phyloP scores from a whole-genome alignment of 2,113 vertebrate genomes.

The Coracopsis vasa region DNA sequence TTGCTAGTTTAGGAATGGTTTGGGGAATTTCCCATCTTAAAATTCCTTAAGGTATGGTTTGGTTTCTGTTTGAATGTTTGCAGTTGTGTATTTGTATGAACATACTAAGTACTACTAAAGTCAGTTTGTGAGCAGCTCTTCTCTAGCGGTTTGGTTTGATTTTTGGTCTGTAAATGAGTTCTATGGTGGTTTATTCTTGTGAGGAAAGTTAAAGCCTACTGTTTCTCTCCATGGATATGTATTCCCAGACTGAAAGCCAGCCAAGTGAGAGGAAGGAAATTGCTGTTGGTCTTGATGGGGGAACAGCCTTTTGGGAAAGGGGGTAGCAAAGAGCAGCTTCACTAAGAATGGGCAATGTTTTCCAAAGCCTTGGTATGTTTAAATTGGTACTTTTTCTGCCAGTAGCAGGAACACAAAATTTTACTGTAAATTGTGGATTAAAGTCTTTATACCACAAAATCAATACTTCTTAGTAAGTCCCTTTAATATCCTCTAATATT shows the following conservation, averaged over 20 bases:
- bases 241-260: neutral
- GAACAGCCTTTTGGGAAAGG: neutral
- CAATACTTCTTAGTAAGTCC: neutral
- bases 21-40: neutral
- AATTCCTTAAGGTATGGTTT: neutral
- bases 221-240: neutral
- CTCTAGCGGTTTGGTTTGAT: neutral
- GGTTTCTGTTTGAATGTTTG: neutral
- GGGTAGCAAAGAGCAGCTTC: neutral
- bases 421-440: neutral
- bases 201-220: neutral
- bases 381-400: neutral
- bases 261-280: neutral
- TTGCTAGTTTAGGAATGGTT: neutral
- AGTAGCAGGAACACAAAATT: neutral
- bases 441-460: neutral
- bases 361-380: neutral
- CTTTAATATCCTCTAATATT: neutral
- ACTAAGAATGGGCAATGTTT: neutral
- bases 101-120: neutral
- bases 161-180: neutral
- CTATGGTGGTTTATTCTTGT: neutral
- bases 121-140: neutral
- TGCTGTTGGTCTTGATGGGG: neutral
- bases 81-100: neutral